Base-by-base conservation (phyloP, 2,113 vertebrate species). In the Vulpes lagopus region DNA sequence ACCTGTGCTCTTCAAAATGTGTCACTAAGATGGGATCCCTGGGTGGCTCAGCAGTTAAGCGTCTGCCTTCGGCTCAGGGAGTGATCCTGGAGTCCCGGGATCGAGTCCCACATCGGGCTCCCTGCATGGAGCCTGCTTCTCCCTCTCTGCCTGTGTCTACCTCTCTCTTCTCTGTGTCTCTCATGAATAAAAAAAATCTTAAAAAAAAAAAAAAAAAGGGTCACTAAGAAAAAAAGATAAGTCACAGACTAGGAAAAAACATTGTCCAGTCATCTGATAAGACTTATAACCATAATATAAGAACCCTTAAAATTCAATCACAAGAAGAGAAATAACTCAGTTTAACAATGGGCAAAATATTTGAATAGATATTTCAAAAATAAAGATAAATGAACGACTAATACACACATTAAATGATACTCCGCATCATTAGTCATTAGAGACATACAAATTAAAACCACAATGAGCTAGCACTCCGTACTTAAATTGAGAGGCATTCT, bases 331-430 rank as follows among this genome's bases (percentile, higher is more conserved):
- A 53, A 87, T 59, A 71, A 59, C 60, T 22, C 11, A 73, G 60
- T 32, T 88, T 83, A 59, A 71, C n/a, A 91, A 73, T 43, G 16
- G 8, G 23, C 12, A 83, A 83, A 94, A 84, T 5, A 79, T 60
- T 7, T 84, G 32, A 82, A 57, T 8, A 71, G 60, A 60, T 55
- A 80, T 0, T 67, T 73, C n/a, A 84, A 84, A 57, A 51, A 92
- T 55, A 38, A 95, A 90, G 38, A 23, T 71, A 83, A 90, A 14
- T 80, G 57, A 89, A 93, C 86, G 27, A 73, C 60, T 78, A 91
- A 67, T 35, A 38, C 1, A 69, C 23, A 64, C 3, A 97, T 83
- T 38, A 93, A 89, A 81, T 78, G 35, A 93, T 53, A 5, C 2
- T 95, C 43, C 55, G 87, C 25, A 74, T 12, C 8, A 88, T 38